Conservation (phyloP, 1,140 invertebrate species). For the Brachystomella parvula region DNA sequence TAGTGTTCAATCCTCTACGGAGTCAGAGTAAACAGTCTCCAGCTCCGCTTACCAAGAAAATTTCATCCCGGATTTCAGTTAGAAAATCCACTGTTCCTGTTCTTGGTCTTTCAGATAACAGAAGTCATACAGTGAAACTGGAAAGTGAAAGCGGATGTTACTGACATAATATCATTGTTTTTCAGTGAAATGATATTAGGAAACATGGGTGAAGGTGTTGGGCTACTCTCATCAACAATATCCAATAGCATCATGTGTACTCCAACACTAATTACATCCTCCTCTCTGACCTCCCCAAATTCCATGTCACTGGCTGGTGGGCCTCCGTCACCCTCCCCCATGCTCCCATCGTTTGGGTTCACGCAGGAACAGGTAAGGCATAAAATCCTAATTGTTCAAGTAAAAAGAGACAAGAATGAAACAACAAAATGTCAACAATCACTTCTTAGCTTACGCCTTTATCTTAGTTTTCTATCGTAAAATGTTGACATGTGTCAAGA, state of each 20-base stretch:
- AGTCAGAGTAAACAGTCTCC: too few relatives aligned
- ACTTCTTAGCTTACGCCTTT: not conserved
- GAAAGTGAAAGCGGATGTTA: not conserved
- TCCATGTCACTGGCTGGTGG: constrained; percentile 40
- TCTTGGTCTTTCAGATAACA: not conserved
- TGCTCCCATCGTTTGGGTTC: constrained; percentile 89
- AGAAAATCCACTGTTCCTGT: not conserved
- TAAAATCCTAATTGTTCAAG: not conserved
- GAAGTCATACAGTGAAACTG: not conserved
- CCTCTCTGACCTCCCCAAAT: constrained; percentile 39
- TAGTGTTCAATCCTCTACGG: too few relatives aligned
- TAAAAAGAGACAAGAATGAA: not conserved
- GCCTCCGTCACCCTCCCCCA: constrained; percentile 52
- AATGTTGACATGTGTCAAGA: constrained; percentile 8
- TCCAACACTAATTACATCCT: constrained; percentile 8
- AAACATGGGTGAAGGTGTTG: constrained; percentile 23
- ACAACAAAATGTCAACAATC: not conserved
- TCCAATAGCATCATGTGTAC: constrained; percentile 22
- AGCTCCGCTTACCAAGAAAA: too few relatives aligned
- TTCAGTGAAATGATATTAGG: constrained; percentile 31
- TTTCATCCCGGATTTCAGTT: not conserved
- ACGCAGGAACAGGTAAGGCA: constrained; percentile 77
- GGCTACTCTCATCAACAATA: constrained; percentile 27
- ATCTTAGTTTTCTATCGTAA: too few relatives aligned
- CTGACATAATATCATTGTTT: not conserved